Percentiles rank a stretch among this genome's conserved stretches.
Evolutionary conservation across 1,140 invertebrate species (phyloP).

Genomic region (Euschistus heros): DNA sequence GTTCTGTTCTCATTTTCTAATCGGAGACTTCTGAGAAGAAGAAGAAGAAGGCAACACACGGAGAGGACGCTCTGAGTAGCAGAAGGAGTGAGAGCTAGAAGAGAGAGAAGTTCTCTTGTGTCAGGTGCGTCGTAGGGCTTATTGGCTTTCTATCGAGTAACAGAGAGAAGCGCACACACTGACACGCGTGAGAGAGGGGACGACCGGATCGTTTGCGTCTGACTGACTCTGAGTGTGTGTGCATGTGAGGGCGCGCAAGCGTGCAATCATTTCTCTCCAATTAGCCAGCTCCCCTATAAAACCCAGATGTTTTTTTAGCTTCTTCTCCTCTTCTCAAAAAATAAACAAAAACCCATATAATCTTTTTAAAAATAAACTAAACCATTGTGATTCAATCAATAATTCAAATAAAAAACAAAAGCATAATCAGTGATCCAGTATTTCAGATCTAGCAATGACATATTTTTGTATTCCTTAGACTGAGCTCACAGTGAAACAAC

Average conservation of each 20-base stretch:
- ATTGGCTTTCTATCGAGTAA: constrained; percentile 1
- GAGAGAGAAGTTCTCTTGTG: constrained; percentile 15
- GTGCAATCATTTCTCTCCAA: constrained; percentile 5
- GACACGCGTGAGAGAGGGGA: background rate
- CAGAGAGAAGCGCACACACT: constrained; percentile 12
- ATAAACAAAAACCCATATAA: background rate
- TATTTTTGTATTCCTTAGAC: no score
- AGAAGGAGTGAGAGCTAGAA: constrained; percentile 4
- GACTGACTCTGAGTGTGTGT: constrained; percentile 7
- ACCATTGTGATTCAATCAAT: no score
- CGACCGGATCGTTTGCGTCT: background rate
- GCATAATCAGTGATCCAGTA: no score
- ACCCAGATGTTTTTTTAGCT: constrained; percentile 9
- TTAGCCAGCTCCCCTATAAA: constrained; percentile 22
- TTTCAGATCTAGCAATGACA: no score
- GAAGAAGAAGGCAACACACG: constrained; percentile 3
- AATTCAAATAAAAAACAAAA: no score
- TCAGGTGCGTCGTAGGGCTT: constrained; percentile 6
- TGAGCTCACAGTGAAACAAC: no score
- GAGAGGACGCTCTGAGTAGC: background rate
- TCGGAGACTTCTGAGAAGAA: background rate
- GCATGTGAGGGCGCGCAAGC: constrained; percentile 1
- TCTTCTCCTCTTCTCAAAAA: constrained; percentile 11
- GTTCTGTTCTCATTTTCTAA: background rate
- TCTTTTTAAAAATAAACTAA: constrained; percentile 1